Evolutionary conservation across 2,113 vertebrate species (phyloP).

Genomic region (Gymnobelideus leadbeateri): DNA sequence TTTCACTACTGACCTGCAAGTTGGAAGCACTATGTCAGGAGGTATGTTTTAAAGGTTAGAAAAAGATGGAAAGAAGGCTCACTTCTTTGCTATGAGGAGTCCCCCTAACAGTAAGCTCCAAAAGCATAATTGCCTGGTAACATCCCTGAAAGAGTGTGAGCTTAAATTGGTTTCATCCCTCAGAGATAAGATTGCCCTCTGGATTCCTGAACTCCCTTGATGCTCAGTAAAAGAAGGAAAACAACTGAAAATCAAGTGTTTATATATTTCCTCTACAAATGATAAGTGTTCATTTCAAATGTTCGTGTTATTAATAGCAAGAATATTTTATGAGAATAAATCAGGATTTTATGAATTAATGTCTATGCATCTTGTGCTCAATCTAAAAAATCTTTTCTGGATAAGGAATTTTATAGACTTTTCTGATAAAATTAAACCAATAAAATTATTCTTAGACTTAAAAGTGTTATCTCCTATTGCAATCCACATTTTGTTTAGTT

Average conservation of each 20-base stretch:
- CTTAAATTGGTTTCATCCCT: neutral
- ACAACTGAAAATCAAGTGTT: neutral
- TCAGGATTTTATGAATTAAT: neutral
- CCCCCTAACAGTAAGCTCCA: neutral
- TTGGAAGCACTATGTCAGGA: neutral
- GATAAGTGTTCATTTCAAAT: neutral
- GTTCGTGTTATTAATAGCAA: neutral
- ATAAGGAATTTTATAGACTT: neutral
- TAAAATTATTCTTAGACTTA: neutral
- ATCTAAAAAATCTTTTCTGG: neutral
- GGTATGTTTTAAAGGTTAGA: neutral
- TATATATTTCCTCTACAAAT: neutral
- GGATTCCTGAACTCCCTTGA: neutral
- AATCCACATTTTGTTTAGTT: neutral
- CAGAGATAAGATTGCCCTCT: neutral
- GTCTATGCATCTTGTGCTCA: neutral
- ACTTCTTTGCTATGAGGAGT: constrained; percentile 7
- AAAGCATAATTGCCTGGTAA: neutral
- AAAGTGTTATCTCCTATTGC: neutral
- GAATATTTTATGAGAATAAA: neutral
- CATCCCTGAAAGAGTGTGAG: neutral
- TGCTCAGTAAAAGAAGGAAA: neutral
- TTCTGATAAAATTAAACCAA: neutral
- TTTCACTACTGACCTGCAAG: constrained; percentile 5
- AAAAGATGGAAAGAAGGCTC: constrained; percentile 40